Base-by-base conservation (phyloP, 2,888 invertebrate species). In the Tanypteryx hageni region DNA sequence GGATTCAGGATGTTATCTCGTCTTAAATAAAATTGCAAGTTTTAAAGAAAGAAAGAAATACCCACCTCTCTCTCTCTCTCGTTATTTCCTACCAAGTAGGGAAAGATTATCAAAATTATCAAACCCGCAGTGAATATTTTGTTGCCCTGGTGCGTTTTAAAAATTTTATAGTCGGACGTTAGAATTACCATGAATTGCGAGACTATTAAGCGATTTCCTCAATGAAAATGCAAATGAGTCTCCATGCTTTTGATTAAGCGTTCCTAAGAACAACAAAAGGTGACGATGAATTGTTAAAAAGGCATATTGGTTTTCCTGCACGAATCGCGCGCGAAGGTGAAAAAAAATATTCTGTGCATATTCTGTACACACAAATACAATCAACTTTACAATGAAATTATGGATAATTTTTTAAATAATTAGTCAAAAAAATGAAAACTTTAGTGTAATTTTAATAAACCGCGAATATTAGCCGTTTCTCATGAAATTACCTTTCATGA, bases 1-100 rank as follows among this genome's bases (percentile, higher is more conserved):
- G 76, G 76, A 76, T 68, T 68, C 68, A 64, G 64, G 68, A 76
- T 27, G 76, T 27, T 76, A 76, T 76, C 76, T 76, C 76, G 76
- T 9, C 4, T 13, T 13, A 27, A 22, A 27, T 76, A 76, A 76
- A 76, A 76, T 76, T n/a, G 11, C 18, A 13, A 76, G 27, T 13
- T 27, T 76, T 22, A 76, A 76, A 27, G 76, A n/a, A 4, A 76
- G 22, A 76, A 27, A 22, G 27, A 76, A 76, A 13, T 76, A 5
- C 44, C 44, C n/a, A n/a, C n/a, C n/a, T n/a, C n/a, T 8, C 22
- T 27, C 76, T 76, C 27, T 76, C 22, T 76, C 76, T 22, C 27
- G 76, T 13, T 76, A 13, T 76, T 76, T 14, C 22, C 76, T 10
- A 68, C 68, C 68, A 76, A 14, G 76, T 22, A 76, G 76, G 76